Evolutionary conservation across 2,113 vertebrate genomes (phyloP).

Genomic region (Podarcis raffonei): DNA sequence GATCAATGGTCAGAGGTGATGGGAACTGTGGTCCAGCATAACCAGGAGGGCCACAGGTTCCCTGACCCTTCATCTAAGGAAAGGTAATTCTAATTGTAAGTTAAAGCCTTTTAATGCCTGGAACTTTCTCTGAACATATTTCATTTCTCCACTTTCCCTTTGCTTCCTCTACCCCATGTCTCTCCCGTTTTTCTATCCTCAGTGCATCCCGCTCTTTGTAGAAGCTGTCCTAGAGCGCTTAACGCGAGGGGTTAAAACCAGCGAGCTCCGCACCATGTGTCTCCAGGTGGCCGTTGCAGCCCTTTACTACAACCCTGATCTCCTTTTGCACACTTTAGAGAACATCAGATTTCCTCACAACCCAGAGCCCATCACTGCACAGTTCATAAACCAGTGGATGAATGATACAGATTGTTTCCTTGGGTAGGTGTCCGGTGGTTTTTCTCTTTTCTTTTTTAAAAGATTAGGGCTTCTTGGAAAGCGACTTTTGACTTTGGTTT

Average conservation of each 20-base stretch:
- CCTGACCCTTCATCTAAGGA: background rate
- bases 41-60: background rate
- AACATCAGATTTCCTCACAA: conserved; percentile 91
- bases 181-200: background rate
- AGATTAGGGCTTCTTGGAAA: background rate
- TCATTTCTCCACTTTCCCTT: background rate
- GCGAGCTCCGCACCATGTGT: conserved; percentile 95
- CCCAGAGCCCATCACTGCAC: conserved; percentile 91
- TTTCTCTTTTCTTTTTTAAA: background rate
- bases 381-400: conserved; percentile 99
- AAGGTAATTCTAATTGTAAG: background rate
- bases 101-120: background rate
- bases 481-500: background rate
- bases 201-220: conserved; percentile 96
- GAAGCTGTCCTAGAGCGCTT: conserved; percentile 92
- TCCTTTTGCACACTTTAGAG: conserved; percentile 92
- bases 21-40: too few relatives aligned
- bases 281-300: conserved; percentile 96
- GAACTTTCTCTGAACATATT: background rate
- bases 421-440: conserved; percentile 77
- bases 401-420: conserved; percentile 96
- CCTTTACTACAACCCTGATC: conserved; percentile 91
- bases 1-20: too few relatives aligned
- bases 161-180: background rate
- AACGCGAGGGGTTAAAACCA: conserved; percentile 93